phyloP scores from a whole-genome alignment of 2,888 invertebrate species.

The Trissoscelio sp. region DNA sequence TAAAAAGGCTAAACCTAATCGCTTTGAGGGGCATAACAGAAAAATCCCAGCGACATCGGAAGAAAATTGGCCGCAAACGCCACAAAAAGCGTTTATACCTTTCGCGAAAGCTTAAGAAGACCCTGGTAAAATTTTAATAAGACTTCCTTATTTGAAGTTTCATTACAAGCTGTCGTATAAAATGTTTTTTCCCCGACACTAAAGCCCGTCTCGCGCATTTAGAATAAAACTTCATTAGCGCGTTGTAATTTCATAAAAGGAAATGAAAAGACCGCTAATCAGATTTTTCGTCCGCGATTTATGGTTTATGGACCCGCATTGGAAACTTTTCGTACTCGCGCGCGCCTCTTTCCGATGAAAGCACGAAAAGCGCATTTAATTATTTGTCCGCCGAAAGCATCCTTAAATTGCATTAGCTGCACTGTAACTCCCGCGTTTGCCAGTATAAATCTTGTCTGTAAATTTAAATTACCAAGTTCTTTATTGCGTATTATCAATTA shows the following conservation, averaged over 20 bases:
- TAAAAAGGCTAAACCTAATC: neutral
- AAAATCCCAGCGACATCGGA: neutral
- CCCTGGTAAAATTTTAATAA: slow-evolving; percentile 39
- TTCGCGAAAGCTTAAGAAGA: slow-evolving; percentile 4
- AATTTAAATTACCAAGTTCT: too few relatives aligned
- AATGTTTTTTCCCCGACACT: slow-evolving; percentile 33
- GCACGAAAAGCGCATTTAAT: neutral
- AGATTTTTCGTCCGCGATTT: slow-evolving; percentile 47
- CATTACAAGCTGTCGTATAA: slow-evolving; percentile 38
- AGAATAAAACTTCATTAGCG: slow-evolving; percentile 56
- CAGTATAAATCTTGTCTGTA: too few relatives aligned
- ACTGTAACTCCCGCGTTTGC: too few relatives aligned
- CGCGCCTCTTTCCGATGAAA: neutral
- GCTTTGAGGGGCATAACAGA: neutral
- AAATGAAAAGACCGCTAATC: slow-evolving; percentile 55
- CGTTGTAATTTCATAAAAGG: slow-evolving; percentile 50
- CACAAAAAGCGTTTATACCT: slow-evolving; percentile 6
- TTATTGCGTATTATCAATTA: too few relatives aligned
- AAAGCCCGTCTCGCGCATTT: slow-evolving; percentile 20
- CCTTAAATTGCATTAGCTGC: neutral
- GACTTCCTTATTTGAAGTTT: slow-evolving; percentile 43
- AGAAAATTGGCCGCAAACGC: slow-evolving; percentile 20
- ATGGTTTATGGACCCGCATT: slow-evolving; percentile 26
- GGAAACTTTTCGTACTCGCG: slow-evolving; percentile 19
- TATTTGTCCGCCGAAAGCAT: neutral